Conservation (phyloP, 1,140 invertebrate species). For the Drosophila pseudoobscura region DNA sequence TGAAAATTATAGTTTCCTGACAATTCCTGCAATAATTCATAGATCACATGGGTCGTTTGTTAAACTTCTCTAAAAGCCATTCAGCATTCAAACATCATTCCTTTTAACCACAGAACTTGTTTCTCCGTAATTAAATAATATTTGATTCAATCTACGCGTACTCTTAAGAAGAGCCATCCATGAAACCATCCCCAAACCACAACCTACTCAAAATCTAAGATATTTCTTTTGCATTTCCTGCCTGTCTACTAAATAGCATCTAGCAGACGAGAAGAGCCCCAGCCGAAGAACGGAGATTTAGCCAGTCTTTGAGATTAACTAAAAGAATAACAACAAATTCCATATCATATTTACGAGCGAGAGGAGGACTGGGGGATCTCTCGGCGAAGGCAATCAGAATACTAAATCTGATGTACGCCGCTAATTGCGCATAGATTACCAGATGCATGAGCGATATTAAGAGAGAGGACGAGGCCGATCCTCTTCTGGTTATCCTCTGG, state of each 20-base stretch:
- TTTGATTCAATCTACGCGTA: too few relatives aligned
- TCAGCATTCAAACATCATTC: too few relatives aligned
- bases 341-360: slow-evolving; percentile 68
- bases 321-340: slow-evolving; percentile 36
- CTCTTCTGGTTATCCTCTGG: background rate
- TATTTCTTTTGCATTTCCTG: slow-evolving; percentile 46
- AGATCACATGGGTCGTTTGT: too few relatives aligned
- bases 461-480: slow-evolving; percentile 14
- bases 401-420: slow-evolving; percentile 78
- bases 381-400: slow-evolving; percentile 71
- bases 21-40: too few relatives aligned
- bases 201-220: slow-evolving; percentile 1
- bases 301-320: slow-evolving; percentile 13
- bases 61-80: too few relatives aligned
- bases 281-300: too few relatives aligned
- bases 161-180: too few relatives aligned
- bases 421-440: slow-evolving; percentile 81
- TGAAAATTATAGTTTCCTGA: too few relatives aligned
- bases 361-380: slow-evolving; percentile 18
- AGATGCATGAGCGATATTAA: slow-evolving; percentile 76
- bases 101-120: too few relatives aligned
- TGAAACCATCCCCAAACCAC: background rate
- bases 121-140: too few relatives aligned
- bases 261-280: slow-evolving; percentile 12
- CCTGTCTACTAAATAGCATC: slow-evolving; percentile 43